A percentile compares a stretch with the other conserved stretches of the same genome.
Evolutionary conservation across 2,888 invertebrate species (phyloP).

Genomic region (Macaria liturata): DNA sequence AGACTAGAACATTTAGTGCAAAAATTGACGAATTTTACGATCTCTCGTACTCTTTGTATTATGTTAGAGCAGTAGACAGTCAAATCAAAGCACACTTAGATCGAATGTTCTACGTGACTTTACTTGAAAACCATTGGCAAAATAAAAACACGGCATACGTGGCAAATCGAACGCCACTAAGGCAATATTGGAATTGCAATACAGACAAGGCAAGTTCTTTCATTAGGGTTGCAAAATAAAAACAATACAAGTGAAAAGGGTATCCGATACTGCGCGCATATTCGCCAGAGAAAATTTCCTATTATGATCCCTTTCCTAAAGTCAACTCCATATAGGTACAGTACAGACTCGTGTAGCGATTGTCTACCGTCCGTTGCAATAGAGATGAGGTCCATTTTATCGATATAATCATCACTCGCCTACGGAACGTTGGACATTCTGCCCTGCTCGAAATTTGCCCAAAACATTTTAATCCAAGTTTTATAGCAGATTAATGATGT

Average conservation of each 20-base stretch:
- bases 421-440: neutral
- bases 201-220: constrained; percentile 76
- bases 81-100: neutral
- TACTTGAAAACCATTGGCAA: constrained; percentile 38
- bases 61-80: neutral
- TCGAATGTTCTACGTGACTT: constrained; percentile 35
- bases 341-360: constrained; percentile 68
- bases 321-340: constrained; percentile 67
- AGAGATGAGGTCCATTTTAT: constrained; percentile 43
- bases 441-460: constrained; percentile 22
- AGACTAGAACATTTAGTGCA: too few relatives aligned
- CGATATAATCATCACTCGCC: constrained; percentile 21
- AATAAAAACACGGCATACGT: constrained; percentile 43
- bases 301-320: constrained; percentile 80
- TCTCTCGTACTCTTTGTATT: too few relatives aligned
- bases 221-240: constrained; percentile 81
- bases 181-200: constrained; percentile 73
- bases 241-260: constrained; percentile 82
- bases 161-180: constrained; percentile 48
- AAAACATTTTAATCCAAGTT: constrained; percentile 31
- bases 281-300: constrained; percentile 76
- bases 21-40: too few relatives aligned
- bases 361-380: constrained; percentile 60
- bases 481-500: constrained; percentile 39
- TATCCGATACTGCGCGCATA: constrained; percentile 75